These are phyloP conservation scores for Papilio helenus DNA, from an alignment of 1,140 invertebrate species.

Conservation along the genomic window DNA sequence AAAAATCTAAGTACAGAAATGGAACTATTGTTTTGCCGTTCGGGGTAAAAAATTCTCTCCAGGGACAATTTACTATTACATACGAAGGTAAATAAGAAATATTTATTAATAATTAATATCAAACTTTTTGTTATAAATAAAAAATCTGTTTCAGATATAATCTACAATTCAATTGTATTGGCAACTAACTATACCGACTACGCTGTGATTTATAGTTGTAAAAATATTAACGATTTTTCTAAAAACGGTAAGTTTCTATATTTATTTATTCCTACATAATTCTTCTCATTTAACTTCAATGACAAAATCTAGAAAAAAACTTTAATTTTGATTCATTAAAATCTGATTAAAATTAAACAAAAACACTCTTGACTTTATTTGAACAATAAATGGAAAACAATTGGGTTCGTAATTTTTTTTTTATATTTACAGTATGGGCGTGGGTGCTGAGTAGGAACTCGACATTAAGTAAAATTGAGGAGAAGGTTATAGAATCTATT, in stretches of 20 bases:
- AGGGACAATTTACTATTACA: no score
- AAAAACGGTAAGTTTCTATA: conserved; percentile 34
- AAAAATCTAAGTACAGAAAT: neutral
- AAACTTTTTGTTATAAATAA: neutral
- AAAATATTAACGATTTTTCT: conserved; percentile 30
- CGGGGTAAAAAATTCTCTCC: no score
- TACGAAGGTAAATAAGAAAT: no score
- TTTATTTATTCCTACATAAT: neutral
- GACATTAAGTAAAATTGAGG: conserved; percentile 10
- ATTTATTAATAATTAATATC: no score
- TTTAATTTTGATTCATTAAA: no score
- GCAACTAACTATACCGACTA: conserved; percentile 36
- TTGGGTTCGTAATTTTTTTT: neutral
- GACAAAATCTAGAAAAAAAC: no score
- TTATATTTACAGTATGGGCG: conserved; percentile 36
- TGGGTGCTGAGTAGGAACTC: conserved; percentile 29
- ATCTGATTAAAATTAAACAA: no score
- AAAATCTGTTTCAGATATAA: conserved; percentile 6
- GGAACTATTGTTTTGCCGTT: neutral
- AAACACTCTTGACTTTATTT: no score
- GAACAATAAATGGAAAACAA: no score
- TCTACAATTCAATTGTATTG: conserved; percentile 23
- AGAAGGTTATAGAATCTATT: neutral
- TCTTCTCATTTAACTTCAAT: neutral
- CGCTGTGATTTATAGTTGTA: conserved; percentile 38